Conservation (phyloP, 2,797 vertebrate species). For the Falco cherrug region DNA sequence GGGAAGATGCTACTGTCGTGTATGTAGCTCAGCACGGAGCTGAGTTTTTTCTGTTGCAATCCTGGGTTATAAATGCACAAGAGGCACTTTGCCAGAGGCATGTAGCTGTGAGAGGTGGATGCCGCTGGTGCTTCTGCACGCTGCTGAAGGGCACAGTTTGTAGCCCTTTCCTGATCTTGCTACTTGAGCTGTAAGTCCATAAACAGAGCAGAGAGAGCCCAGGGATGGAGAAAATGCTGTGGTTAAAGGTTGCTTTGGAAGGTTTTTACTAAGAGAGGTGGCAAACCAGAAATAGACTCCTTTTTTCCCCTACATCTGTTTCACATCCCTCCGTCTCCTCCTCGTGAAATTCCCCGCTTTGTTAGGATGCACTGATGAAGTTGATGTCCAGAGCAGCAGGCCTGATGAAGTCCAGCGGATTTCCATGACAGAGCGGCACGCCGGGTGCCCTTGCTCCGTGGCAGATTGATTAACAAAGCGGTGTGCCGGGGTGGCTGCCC, state of each 20-base stretch:
- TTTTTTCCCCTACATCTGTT: accelerated
- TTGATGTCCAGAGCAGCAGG: accelerated
- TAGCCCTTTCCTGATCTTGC: neutral
- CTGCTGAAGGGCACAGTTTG: neutral
- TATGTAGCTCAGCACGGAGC: accelerated
- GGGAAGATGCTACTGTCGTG: accelerated
- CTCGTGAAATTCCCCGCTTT: neutral
- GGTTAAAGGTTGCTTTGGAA: neutral
- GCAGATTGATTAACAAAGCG: conserved; percentile 80
- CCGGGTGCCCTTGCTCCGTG: neutral
- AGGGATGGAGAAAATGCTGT: accelerated
- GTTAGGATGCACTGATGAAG: accelerated
- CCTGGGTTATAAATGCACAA: neutral
- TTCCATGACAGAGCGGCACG: conserved; percentile 64
- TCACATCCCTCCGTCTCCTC: neutral
- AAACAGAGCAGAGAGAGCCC: neutral
- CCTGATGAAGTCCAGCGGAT: conserved; percentile 56
- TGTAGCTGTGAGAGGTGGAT: accelerated
- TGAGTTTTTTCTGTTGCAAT: neutral
- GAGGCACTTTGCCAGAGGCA: neutral
- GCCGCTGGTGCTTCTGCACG: accelerated
- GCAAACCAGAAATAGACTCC: accelerated
- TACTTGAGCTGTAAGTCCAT: neutral
- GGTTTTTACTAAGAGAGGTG: neutral
- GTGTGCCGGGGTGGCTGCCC: conserved; percentile 2